Conservation (phyloP, 2,888 invertebrate genomes). For the Clitarchus hookeri region DNA sequence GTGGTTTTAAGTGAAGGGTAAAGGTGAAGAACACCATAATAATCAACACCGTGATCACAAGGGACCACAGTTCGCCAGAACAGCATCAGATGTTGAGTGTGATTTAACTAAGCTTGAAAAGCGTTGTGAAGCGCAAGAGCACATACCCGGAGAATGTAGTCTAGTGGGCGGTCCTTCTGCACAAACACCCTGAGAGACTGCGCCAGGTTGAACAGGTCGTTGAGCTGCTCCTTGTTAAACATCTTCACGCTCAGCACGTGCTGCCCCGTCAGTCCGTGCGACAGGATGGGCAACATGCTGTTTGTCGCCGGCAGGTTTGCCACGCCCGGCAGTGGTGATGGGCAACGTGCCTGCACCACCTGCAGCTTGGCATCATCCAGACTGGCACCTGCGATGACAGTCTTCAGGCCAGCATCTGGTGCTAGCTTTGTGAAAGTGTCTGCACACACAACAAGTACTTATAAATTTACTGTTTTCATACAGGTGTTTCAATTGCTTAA, state of each 20-base stretch:
- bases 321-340: constrained; percentile 49
- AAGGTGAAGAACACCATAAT: no score
- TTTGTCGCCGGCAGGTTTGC: constrained; percentile 52
- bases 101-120: not conserved
- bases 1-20: no score
- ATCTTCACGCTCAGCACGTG: constrained; percentile 84
- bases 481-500: no score
- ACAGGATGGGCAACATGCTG: constrained; percentile 45
- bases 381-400: not conserved
- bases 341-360: constrained; percentile 43
- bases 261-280: constrained; percentile 67
- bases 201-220: constrained; percentile 92
- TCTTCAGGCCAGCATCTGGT: constrained; percentile 45
- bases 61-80: not conserved
- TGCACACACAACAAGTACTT: constrained; percentile 3
- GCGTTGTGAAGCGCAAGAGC: not conserved
- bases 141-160: constrained; percentile 75
- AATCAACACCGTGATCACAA: not conserved
- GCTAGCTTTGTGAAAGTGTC: constrained; percentile 59
- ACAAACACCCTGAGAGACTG: constrained; percentile 73
- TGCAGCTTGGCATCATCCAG: constrained; percentile 25
- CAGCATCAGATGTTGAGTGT: not conserved
- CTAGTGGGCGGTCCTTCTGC: constrained; percentile 79
- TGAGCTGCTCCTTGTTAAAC: constrained; percentile 87
- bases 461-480: no score